Conservation (phyloP, 2,797 vertebrate genomes). For the Myiotriccus ornatus region DNA sequence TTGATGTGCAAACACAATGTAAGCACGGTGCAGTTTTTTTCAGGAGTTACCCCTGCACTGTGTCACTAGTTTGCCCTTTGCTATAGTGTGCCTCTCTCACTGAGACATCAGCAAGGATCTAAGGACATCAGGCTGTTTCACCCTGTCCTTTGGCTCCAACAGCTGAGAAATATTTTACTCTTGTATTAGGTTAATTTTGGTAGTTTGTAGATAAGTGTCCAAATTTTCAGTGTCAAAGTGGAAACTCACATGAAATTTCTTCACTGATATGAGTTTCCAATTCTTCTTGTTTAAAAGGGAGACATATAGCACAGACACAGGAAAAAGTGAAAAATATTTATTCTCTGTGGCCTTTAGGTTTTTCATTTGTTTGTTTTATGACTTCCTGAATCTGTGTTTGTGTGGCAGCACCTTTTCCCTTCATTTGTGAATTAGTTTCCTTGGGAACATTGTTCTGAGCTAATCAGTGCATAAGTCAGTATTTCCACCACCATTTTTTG, state of each 20-base stretch:
- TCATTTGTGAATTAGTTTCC: background rate
- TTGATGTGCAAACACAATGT: background rate
- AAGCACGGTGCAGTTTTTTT: background rate
- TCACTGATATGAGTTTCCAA: background rate
- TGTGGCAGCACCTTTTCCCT: background rate
- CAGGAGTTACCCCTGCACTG: background rate
- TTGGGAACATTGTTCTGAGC: background rate
- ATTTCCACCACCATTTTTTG: background rate
- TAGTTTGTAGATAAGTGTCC: background rate
- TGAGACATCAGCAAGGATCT: background rate
- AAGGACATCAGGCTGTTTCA: background rate
- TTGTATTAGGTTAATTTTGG: background rate
- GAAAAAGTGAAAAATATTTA: background rate
- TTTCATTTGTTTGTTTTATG: background rate
- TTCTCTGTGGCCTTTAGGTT: background rate
- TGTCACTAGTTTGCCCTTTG: background rate
- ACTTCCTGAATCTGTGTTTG: background rate
- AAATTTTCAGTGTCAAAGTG: background rate
- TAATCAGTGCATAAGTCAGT: background rate
- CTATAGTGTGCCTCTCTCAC: background rate
- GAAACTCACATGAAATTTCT: background rate
- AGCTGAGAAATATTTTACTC: background rate
- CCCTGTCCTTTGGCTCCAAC: background rate
- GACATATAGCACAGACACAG: fast-evolving
- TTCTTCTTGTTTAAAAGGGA: background rate